Evolutionary conservation across 2,888 invertebrate species (phyloP).

Genomic region (Chamaedrilus cognettii): DNA sequence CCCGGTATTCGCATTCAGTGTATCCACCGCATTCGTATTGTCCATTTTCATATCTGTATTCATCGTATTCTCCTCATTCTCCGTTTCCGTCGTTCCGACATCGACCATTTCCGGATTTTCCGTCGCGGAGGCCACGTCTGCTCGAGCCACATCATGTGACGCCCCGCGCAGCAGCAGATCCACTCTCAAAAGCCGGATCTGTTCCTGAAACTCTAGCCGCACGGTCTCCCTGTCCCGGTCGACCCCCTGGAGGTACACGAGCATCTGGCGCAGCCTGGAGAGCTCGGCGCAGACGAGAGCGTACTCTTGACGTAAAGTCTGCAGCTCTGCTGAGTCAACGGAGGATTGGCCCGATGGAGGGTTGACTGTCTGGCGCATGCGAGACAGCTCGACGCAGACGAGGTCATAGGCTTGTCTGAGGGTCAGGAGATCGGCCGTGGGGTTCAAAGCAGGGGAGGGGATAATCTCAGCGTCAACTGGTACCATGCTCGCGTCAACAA

Average conservation of each 20-base stretch:
- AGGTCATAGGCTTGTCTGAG: constrained; percentile 11
- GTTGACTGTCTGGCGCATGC: constrained; percentile 18
- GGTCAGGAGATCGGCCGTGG: background rate
- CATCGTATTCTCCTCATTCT: too few species aligned
- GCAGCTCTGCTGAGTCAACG: background rate
- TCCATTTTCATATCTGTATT: too few species aligned
- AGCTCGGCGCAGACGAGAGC: constrained; percentile 18
- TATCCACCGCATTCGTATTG: background rate
- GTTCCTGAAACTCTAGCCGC: constrained; percentile 17
- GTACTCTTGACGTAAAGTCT: constrained; percentile 10
- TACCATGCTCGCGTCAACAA: too few species aligned
- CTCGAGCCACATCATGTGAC: background rate
- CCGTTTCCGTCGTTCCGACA: background rate
- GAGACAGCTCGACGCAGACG: constrained; percentile 17
- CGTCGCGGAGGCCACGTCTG: background rate
- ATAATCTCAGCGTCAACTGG: too few species aligned
- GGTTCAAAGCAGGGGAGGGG: too few species aligned
- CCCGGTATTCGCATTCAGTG: background rate
- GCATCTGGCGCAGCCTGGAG: constrained; percentile 15
- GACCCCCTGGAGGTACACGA: constrained; percentile 11
- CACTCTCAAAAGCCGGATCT: background rate
- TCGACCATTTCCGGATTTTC: background rate
- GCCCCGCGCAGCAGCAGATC: constrained; percentile 3
- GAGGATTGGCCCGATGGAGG: too few species aligned
- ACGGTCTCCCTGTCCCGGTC: constrained; percentile 14